Evolutionary conservation across 2,888 invertebrate genomes (phyloP).

Genomic region (Drosophila parthenogenetica): DNA sequence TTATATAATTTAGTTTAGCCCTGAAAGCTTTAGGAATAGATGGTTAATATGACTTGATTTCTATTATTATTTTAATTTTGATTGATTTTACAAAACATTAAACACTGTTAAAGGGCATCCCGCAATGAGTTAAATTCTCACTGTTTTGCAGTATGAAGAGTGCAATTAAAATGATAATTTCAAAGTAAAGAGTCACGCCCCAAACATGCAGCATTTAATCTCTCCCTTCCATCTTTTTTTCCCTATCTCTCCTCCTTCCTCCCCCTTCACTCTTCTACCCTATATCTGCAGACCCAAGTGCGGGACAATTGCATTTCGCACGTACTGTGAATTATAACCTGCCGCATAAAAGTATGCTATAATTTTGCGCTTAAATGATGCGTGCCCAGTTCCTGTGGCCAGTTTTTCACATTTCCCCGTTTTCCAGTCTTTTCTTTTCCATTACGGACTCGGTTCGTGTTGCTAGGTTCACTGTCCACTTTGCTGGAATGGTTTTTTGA

Average conservation of each 20-base stretch:
- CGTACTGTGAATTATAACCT: constrained; percentile 78
- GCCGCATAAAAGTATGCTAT: constrained; percentile 77
- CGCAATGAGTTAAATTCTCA: neutral
- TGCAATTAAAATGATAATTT: constrained; percentile 78
- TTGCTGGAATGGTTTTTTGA: constrained; percentile 38
- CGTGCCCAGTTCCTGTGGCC: constrained; percentile 59
- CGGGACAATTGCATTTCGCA: constrained; percentile 66
- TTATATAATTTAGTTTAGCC: no score
- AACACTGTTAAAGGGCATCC: constrained; percentile 10
- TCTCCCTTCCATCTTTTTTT: neutral
- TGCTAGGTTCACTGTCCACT: constrained; percentile 33
- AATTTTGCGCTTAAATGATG: constrained; percentile 79
- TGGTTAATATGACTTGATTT: neutral
- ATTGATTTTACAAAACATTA: neutral
- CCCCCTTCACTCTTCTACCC: neutral
- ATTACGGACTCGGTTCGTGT: neutral
- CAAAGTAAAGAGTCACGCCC: constrained; percentile 44
- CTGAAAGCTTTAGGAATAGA: neutral
- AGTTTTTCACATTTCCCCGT: constrained; percentile 16
- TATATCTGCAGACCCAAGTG: constrained; percentile 19
- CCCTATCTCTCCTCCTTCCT: neutral
- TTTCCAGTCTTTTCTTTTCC: neutral
- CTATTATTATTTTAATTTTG: neutral
- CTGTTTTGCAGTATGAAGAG: constrained; percentile 54
- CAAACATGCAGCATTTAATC: constrained; percentile 17